A percentile compares a stretch with the other conserved stretches of the same genome.
These are phyloP conservation scores for Semnornis frantzii DNA, from an alignment of 2,113 vertebrate species.

Conservation along the genomic window DNA sequence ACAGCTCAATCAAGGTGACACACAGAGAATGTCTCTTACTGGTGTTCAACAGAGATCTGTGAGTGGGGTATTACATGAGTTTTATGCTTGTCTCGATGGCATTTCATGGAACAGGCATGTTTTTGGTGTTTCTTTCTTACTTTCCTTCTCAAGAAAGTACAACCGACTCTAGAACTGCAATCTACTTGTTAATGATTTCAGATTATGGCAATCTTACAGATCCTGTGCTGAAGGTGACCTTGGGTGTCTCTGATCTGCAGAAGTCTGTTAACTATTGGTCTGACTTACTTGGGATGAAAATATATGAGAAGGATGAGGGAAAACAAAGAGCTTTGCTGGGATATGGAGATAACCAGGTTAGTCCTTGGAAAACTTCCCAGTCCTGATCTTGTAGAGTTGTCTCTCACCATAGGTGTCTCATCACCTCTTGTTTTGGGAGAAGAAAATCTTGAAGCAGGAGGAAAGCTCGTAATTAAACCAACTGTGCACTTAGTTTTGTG, in stretches of 20 bases:
- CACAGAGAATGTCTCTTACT: accelerated
- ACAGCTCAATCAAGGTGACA: slow-evolving; percentile 78
- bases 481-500: background rate
- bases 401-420: accelerated
- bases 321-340: slow-evolving; percentile 86
- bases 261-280: slow-evolving; percentile 89
- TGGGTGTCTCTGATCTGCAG: slow-evolving; percentile 89
- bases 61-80: background rate
- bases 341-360: slow-evolving; percentile 88
- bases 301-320: slow-evolving; percentile 85
- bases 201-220: slow-evolving; percentile 68
- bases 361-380: background rate
- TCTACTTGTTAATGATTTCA: background rate
- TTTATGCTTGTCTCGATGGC: background rate
- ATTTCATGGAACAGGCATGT: accelerated
- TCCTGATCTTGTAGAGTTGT: background rate
- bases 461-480: background rate
- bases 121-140: background rate
- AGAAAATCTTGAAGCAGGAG: background rate
- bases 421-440: background rate
- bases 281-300: slow-evolving; percentile 87
- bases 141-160: background rate
- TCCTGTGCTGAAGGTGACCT: slow-evolving; percentile 90
- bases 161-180: accelerated
- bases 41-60: background rate